phyloP scores from a whole-genome alignment of 2,888 invertebrate genomes.

The Trachelus stipa region DNA sequence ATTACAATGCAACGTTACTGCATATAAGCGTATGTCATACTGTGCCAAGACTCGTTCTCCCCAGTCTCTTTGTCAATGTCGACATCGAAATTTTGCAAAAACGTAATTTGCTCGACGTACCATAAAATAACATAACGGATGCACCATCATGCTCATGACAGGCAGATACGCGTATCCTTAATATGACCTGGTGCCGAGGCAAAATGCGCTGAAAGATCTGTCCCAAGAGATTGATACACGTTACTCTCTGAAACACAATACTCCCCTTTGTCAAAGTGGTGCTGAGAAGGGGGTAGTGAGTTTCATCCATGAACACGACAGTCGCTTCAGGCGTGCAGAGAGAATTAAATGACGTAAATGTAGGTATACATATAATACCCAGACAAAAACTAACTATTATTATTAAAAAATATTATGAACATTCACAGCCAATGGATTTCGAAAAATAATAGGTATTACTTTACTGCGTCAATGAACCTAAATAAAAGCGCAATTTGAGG shows the following conservation, averaged over 20 bases:
- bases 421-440: background rate
- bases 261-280: background rate
- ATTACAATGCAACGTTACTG: background rate
- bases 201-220: background rate
- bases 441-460: background rate
- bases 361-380: background rate
- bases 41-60: background rate
- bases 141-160: background rate
- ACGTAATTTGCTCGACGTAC: background rate
- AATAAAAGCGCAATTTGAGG: background rate
- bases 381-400: background rate
- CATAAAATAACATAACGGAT: background rate
- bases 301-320: background rate
- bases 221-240: conserved; percentile 7
- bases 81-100: background rate
- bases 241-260: background rate
- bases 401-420: background rate
- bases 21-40: background rate
- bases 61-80: background rate
- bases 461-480: background rate
- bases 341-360: background rate
- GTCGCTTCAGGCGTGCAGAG: background rate
- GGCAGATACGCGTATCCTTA: background rate
- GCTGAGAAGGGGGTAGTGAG: conserved; percentile 1
- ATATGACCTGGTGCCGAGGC: background rate